Evolutionary conservation across 2,113 vertebrate genomes (phyloP).

Genomic region (Megalops atlanticus): DNA sequence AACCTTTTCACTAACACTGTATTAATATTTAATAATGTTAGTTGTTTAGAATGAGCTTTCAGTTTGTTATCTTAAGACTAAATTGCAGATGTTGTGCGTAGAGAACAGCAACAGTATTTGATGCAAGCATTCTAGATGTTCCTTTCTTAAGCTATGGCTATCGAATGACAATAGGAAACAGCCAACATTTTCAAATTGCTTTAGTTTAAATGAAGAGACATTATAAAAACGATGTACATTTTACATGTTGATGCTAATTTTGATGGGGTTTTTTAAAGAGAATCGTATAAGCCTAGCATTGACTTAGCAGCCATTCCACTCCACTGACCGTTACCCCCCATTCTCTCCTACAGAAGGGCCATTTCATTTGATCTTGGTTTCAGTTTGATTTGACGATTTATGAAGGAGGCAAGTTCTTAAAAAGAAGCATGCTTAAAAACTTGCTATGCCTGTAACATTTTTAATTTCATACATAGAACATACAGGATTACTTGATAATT

Average conservation of each 20-base stretch:
- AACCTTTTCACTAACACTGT: conserved; percentile 78
- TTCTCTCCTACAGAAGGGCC: conserved; percentile 76
- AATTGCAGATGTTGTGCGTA: conserved; percentile 81
- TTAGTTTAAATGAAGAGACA: conserved; percentile 87
- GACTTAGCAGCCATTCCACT: conserved; percentile 88
- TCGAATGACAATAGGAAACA: conserved; percentile 83
- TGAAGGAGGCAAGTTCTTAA: conserved; percentile 86
- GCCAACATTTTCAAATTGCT: conserved; percentile 82
- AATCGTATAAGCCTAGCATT: conserved; percentile 89
- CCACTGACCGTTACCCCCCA: conserved; percentile 85
- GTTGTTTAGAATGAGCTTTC: conserved; percentile 84
- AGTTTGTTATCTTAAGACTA: conserved; percentile 89
- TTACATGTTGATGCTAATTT: conserved; percentile 98
- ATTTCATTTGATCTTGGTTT: conserved; percentile 66
- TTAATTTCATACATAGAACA: conserved; percentile 88
- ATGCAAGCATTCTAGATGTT: conserved; percentile 78
- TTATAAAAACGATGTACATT: conserved; percentile 84
- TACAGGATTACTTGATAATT: conserved; percentile 93
- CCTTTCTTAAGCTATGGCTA: conserved; percentile 85
- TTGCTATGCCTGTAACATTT: conserved; percentile 91
- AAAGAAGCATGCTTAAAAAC: conserved; percentile 90
- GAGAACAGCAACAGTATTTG: conserved; percentile 84
- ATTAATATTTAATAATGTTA: conserved; percentile 81
- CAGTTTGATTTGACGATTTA: conserved; percentile 68
- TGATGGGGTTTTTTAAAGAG: conserved; percentile 82